These are phyloP conservation scores for Drosophila albomicans DNA, from an alignment of 1,140 invertebrate species.

Conservation along the genomic window DNA sequence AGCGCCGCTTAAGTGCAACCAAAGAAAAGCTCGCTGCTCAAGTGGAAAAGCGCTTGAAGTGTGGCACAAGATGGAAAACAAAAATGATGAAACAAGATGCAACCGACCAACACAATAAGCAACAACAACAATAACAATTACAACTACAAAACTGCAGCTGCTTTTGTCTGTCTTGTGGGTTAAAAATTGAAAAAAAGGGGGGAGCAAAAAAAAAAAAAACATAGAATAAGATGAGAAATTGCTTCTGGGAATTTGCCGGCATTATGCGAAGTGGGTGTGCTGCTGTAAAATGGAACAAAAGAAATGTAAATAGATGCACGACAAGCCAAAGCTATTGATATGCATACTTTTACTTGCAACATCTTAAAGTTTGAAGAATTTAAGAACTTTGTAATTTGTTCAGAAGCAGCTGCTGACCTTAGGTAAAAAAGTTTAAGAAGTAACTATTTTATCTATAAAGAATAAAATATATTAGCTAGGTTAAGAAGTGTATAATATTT, in stretches of 20 bases:
- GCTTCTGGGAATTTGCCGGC: slow-evolving; percentile 29
- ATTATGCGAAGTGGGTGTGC: slow-evolving; percentile 30
- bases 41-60: slow-evolving; percentile 63
- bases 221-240: slow-evolving; percentile 5
- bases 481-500: too few relatives aligned
- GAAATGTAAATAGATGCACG: slow-evolving; percentile 16
- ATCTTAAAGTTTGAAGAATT: not conserved
- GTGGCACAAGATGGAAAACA: slow-evolving; percentile 37
- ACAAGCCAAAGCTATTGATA: slow-evolving; percentile 16
- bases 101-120: slow-evolving; percentile 45
- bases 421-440: too few relatives aligned
- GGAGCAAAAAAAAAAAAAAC: not conserved
- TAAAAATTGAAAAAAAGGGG: slow-evolving; percentile 25
- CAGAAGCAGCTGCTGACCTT: not conserved
- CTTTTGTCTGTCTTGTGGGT: slow-evolving; percentile 42
- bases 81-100: slow-evolving; percentile 53
- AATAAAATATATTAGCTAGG: too few relatives aligned
- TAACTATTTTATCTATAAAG: too few relatives aligned
- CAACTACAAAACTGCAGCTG: slow-evolving; percentile 36
- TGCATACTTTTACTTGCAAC: not conserved
- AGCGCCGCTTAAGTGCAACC: slow-evolving; percentile 58
- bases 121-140: slow-evolving; percentile 32
- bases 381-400: not conserved
- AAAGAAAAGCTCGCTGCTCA: slow-evolving; percentile 62
- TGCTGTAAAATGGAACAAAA: slow-evolving; percentile 18